phyloP scores from a whole-genome alignment of 1,140 invertebrate species.

The Charaxes varanes region DNA sequence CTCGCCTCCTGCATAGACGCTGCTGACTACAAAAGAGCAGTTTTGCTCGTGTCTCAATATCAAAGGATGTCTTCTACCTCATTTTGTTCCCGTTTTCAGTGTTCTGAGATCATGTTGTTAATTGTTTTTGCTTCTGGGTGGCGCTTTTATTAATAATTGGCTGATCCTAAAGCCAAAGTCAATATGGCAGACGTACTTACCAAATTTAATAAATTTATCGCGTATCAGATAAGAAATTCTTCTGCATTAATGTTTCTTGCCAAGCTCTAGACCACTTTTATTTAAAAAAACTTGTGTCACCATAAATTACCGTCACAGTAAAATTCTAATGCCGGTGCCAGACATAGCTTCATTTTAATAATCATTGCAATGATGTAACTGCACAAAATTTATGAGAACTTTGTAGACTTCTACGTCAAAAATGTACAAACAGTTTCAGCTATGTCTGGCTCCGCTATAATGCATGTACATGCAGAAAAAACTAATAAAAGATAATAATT shows the following conservation, averaged over 20 bases:
- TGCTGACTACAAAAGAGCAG: constrained; percentile 8
- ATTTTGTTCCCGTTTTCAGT: constrained; percentile 21
- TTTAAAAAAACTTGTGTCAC: too few relatives aligned
- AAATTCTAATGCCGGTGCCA: too few relatives aligned
- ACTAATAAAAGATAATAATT: neutral
- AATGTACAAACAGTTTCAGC: neutral
- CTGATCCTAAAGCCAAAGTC: neutral
- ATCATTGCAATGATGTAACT: too few relatives aligned
- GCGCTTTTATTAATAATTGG: constrained; percentile 6
- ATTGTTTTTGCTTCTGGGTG: constrained; percentile 20
- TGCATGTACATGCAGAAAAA: neutral
- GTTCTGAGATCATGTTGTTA: constrained; percentile 16
- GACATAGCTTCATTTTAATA: too few relatives aligned
- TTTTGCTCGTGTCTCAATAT: constrained; percentile 14
- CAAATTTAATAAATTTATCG: neutral
- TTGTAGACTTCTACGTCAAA: too few relatives aligned
- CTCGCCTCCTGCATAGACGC: constrained; percentile 7
- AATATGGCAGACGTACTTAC: neutral
- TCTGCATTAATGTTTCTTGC: too few relatives aligned
- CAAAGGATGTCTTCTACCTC: constrained; percentile 23
- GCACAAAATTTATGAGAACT: too few relatives aligned
- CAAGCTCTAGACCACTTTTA: too few relatives aligned
- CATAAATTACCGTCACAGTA: neutral
- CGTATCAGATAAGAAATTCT: too few relatives aligned
- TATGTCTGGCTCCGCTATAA: neutral